Evolutionary conservation across 2,113 vertebrate genomes (phyloP).

Genomic region (Pomatostomus ruficeps): DNA sequence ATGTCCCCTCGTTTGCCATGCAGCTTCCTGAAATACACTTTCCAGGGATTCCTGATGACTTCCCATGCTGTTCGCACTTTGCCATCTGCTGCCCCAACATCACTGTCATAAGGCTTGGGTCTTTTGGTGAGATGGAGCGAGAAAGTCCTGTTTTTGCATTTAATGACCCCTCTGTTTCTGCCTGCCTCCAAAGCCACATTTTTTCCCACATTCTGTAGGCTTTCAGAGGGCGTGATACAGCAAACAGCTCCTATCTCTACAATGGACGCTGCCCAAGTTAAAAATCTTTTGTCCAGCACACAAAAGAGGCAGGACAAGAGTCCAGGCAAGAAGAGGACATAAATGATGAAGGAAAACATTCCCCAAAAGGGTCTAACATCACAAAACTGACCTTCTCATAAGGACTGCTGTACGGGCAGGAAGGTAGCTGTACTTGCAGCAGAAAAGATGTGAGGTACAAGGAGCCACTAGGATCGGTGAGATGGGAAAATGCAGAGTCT

Average conservation of each 20-base stretch:
- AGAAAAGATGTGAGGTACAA: neutral
- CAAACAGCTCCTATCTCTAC: neutral
- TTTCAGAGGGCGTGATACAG: neutral
- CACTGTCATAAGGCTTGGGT: neutral
- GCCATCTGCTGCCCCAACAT: constrained; percentile 60
- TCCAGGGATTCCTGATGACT: constrained; percentile 46
- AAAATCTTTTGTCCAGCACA: neutral
- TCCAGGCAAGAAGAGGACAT: neutral
- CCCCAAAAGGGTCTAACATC: no score
- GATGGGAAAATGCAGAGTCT: neutral
- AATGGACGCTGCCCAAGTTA: fast-evolving
- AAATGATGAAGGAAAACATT: neutral
- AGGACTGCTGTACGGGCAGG: no score
- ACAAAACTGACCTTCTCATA: neutral
- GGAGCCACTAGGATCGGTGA: neutral
- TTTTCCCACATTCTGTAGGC: neutral
- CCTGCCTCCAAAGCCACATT: neutral
- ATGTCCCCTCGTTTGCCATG: constrained; percentile 24
- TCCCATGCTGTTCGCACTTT: constrained; percentile 39
- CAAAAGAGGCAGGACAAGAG: neutral
- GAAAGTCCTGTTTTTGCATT: neutral
- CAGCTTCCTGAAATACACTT: constrained; percentile 46
- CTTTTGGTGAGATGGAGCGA: neutral
- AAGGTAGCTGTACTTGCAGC: neutral
- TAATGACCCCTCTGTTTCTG: neutral